Percentiles rank a stretch among this genome's conserved stretches.
phyloP scores from a whole-genome alignment of 2,888 invertebrate genomes.

The Phragmatobia fuliginosa region DNA sequence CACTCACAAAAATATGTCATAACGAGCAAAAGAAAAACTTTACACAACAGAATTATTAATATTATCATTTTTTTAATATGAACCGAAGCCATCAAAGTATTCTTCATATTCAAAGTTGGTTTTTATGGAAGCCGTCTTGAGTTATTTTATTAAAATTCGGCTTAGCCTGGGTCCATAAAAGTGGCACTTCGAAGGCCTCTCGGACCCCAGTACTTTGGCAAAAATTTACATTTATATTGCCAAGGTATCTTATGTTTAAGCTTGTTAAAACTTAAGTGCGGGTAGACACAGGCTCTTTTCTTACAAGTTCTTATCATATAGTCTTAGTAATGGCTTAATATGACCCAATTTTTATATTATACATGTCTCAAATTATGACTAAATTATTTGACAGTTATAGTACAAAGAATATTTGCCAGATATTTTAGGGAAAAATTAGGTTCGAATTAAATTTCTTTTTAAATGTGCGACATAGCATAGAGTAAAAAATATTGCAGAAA shows the following conservation, averaged over 20 bases:
- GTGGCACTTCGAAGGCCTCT: constrained; percentile 53
- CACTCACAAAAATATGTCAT: background rate
- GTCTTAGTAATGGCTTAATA: background rate
- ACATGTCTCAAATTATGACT: background rate
- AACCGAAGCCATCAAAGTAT: constrained; percentile 48
- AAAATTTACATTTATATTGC: constrained; percentile 66
- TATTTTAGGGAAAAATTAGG: no score
- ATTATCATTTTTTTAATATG: constrained; percentile 41
- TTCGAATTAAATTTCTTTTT: no score
- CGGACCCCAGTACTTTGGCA: constrained; percentile 48
- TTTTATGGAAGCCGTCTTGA: constrained; percentile 54
- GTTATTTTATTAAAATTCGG: constrained; percentile 59
- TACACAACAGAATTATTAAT: constrained; percentile 44
- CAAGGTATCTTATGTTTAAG: constrained; percentile 57
- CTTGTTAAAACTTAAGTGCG: constrained; percentile 48
- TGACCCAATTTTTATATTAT: background rate
- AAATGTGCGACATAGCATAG: no score
- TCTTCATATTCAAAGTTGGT: constrained; percentile 54
- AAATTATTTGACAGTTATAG: no score
- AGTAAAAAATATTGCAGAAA: no score
- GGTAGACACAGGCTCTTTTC: constrained; percentile 22
- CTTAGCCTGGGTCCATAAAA: constrained; percentile 58
- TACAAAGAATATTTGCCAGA: no score
- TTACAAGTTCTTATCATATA: constrained; percentile 16
- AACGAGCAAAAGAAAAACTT: constrained; percentile 27